phyloP scores from a whole-genome alignment of 2,113 vertebrate species.

The Toxostoma redivivum region DNA sequence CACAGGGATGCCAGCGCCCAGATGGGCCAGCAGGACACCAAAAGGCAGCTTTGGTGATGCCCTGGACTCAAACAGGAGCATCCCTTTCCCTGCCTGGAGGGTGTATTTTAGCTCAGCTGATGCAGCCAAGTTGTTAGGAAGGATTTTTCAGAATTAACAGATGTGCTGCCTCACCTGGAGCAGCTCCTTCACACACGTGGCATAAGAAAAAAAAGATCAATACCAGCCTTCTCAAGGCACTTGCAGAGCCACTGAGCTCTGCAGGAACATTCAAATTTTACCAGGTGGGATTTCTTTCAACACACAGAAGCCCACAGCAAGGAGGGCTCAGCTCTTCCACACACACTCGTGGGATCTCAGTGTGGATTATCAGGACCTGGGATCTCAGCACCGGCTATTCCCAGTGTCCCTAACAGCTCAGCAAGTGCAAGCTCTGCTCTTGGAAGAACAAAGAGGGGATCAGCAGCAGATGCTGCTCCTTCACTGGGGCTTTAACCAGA shows the following conservation, averaged over 20 bases:
- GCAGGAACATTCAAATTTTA: neutral
- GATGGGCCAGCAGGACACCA: neutral
- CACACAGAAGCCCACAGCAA: rapidly evolving
- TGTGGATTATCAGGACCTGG: neutral
- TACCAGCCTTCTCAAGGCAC: rapidly evolving
- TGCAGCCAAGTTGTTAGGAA: no score
- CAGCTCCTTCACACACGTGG: neutral
- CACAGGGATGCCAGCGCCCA: rapidly evolving
- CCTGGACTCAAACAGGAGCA: neutral
- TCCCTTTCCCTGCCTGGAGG: neutral
- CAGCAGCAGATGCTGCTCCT: conserved; percentile 13
- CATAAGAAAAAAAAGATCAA: neutral
- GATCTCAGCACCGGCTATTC: neutral
- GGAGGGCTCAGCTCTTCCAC: neutral
- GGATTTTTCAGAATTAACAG: neutral
- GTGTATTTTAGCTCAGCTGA: neutral
- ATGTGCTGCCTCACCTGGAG: neutral
- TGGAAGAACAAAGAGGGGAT: neutral
- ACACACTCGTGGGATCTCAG: neutral
- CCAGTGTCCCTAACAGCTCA: neutral
- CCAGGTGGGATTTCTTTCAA: neutral
- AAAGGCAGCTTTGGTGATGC: neutral
- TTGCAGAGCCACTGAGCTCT: neutral
- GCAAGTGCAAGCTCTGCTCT: neutral
- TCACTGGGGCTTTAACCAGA: rapidly evolving